A percentile compares a stretch with the other conserved stretches of the same genome.
Conservation (phyloP, 1,140 invertebrate genomes). For the Andricus grossulariae region DNA sequence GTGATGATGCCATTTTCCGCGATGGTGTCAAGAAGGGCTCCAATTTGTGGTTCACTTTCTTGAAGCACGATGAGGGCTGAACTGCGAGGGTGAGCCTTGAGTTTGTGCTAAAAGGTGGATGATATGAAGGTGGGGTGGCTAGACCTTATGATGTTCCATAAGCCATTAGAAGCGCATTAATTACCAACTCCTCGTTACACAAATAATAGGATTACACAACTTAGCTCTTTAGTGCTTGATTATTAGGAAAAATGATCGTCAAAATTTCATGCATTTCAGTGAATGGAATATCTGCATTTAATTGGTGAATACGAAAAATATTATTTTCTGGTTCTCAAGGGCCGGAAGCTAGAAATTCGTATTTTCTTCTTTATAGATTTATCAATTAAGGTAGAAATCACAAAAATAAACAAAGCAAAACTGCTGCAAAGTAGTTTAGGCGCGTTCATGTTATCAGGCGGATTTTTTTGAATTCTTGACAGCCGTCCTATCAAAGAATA, state of each 20-base stretch:
- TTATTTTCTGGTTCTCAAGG: too few species aligned
- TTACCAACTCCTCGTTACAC: background rate
- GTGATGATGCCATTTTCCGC: constrained; percentile 4
- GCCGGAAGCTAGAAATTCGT: too few species aligned
- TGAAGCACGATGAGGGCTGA: background rate
- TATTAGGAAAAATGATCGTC: background rate
- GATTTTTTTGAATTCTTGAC: too few species aligned
- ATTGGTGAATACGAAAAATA: too few species aligned
- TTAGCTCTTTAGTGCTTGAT: background rate
- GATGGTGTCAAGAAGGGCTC: background rate
- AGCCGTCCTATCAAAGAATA: too few species aligned
- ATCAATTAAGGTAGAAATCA: too few species aligned
- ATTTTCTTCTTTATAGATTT: too few species aligned
- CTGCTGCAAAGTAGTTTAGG: too few species aligned
- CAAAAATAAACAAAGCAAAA: too few species aligned
- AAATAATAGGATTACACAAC: background rate
- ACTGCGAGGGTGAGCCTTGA: background rate
- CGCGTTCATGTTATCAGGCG: too few species aligned
- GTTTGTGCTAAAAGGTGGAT: background rate
- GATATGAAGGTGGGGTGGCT: background rate
- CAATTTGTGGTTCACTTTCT: background rate
- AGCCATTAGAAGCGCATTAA: background rate
- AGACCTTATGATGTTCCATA: background rate
- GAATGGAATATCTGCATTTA: too few species aligned
- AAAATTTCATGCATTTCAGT: too few species aligned